phyloP scores from a whole-genome alignment of 2,797 vertebrate genomes.

The Vultur gryphus region DNA sequence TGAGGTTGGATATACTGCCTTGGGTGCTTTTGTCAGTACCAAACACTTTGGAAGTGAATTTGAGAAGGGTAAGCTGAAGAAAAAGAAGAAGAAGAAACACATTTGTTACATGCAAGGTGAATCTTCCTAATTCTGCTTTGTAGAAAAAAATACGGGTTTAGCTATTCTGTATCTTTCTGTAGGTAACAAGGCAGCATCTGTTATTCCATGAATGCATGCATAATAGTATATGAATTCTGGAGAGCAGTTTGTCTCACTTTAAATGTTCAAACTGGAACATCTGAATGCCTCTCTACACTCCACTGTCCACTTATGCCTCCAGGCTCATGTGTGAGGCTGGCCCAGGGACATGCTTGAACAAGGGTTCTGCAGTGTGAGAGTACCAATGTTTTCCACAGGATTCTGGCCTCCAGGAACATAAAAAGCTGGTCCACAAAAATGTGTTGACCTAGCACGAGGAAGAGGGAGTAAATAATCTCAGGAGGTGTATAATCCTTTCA shows the following conservation, averaged over 20 bases:
- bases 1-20: conserved; percentile 70
- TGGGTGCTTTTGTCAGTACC: conserved; percentile 64
- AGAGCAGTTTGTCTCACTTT: background rate
- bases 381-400: background rate
- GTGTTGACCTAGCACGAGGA: background rate
- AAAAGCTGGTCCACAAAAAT: background rate
- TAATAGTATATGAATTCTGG: background rate
- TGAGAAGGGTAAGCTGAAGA: conserved; percentile 48
- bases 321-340: background rate
- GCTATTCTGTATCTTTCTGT: background rate
- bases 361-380: background rate
- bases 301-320: background rate
- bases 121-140: background rate
- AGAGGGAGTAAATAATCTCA: background rate
- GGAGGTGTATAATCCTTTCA: background rate
- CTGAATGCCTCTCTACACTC: background rate
- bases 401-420: background rate
- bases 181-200: background rate
- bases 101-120: conserved; percentile 73
- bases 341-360: background rate
- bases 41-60: conserved; percentile 69
- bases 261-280: background rate
- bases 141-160: background rate
- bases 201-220: background rate
- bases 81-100: conserved; percentile 50